Evolutionary conservation across 2,797 vertebrate species (phyloP).

Genomic region (Gephyroberyx darwinii): DNA sequence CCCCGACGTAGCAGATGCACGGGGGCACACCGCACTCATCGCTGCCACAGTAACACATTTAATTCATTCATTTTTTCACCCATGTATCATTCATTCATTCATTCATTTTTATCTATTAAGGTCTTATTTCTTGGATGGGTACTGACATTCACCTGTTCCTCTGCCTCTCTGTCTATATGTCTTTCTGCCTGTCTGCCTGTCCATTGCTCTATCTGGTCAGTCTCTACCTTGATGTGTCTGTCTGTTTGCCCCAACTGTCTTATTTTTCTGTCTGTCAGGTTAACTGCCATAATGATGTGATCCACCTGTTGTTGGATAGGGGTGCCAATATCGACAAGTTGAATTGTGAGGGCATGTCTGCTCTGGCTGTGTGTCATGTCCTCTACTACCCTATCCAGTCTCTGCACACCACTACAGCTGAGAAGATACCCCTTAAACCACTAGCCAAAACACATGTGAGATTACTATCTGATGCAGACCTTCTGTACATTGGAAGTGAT

Average conservation of each 20-base stretch:
- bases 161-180: neutral
- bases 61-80: neutral
- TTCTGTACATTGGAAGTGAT: neutral
- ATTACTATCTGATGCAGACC: neutral
- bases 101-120: too few species aligned
- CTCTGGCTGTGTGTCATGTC: slow-evolving; percentile 83
- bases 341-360: slow-evolving; percentile 84
- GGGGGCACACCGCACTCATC: slow-evolving; percentile 83
- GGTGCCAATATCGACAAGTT: slow-evolving; percentile 87
- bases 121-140: too few species aligned
- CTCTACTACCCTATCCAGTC: slow-evolving; percentile 82
- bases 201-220: too few species aligned
- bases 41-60: slow-evolving; percentile 82
- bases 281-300: slow-evolving; percentile 78
- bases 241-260: neutral
- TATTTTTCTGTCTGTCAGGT: slow-evolving; percentile 70
- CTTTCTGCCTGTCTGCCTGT: neutral
- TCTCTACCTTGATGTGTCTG: neutral
- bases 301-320: slow-evolving; percentile 85
- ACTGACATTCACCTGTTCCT: neutral
- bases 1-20: slow-evolving; percentile 83
- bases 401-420: slow-evolving; percentile 72
- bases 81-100: neutral
- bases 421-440: slow-evolving; percentile 48
- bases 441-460: slow-evolving; percentile 49